Evolutionary conservation across 2,113 vertebrate genomes (phyloP).

Genomic region (Tachuris rubrigastra): DNA sequence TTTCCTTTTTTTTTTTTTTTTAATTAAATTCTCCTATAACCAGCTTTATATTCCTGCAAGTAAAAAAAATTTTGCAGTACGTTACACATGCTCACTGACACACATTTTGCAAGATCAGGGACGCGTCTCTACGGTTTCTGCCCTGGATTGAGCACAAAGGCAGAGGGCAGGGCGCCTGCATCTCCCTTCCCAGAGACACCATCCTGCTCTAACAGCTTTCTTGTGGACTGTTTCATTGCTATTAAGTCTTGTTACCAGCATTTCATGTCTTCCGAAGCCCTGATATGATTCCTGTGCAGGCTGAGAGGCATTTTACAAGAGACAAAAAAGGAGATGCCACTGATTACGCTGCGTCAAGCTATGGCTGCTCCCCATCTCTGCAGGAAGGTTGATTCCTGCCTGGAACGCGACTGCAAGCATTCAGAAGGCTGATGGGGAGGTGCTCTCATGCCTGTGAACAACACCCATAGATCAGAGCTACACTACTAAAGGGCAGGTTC

Average conservation of each 20-base stretch:
- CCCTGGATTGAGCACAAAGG: background rate
- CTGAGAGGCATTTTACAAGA: background rate
- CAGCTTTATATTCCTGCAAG: constrained; percentile 63
- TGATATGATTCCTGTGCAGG: background rate
- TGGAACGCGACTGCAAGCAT: accelerated
- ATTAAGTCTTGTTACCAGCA: background rate
- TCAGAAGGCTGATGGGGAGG: background rate
- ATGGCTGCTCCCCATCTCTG: background rate
- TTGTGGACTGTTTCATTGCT: background rate
- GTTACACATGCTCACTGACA: background rate
- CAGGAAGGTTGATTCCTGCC: background rate
- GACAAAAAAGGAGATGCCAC: background rate
- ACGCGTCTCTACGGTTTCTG: background rate
- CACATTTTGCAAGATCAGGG: constrained; percentile 27
- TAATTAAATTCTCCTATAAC: constrained; percentile 59
- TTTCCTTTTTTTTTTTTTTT: constrained; percentile 50
- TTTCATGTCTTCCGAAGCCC: background rate
- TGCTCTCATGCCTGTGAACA: background rate
- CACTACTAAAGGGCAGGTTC: no score
- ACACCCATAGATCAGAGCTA: background rate
- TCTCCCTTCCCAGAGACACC: background rate
- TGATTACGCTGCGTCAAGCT: accelerated
- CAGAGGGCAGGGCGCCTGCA: background rate
- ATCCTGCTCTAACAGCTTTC: background rate
- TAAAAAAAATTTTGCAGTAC: constrained; percentile 25